Evolutionary conservation across 2,797 vertebrate species (phyloP).

Genomic region (Xyrichtys novacula): DNA sequence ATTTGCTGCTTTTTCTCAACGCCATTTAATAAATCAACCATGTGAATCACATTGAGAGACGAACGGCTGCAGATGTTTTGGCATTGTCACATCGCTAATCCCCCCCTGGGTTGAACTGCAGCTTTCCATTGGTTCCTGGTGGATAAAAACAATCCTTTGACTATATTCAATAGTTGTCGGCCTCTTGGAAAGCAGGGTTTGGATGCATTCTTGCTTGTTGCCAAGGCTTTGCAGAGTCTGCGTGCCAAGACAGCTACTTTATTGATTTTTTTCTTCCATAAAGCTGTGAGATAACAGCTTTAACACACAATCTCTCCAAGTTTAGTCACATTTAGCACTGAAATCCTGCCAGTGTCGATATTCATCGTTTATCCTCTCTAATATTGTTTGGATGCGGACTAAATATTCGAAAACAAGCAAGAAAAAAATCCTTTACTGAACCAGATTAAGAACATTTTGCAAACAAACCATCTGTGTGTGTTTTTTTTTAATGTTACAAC

Average conservation of each 20-base stretch:
- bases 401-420: neutral
- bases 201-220: conserved; percentile 68
- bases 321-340: conserved; percentile 13
- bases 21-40: conserved; percentile 29
- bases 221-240: conserved; percentile 60
- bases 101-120: conserved; percentile 50
- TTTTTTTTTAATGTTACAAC: conserved; percentile 12
- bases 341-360: neutral
- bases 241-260: conserved; percentile 60
- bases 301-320: conserved; percentile 20
- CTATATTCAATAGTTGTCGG: conserved; percentile 65
- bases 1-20: conserved; percentile 29
- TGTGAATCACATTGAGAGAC: conserved; percentile 40
- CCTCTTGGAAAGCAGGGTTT: conserved; percentile 60
- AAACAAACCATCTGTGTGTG: neutral
- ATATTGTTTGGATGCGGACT: neutral
- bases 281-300: conserved; percentile 35
- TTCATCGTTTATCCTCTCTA: conserved; percentile 1
- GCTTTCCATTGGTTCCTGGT: conserved; percentile 57
- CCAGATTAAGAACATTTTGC: neutral
- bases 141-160: conserved; percentile 72
- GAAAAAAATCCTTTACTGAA: neutral
- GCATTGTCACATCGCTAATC: conserved; percentile 59
- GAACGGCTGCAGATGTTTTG: conserved; percentile 66
- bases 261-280: conserved; percentile 51